phyloP scores from a whole-genome alignment of 2,797 vertebrate species.

The Poecilia picta region DNA sequence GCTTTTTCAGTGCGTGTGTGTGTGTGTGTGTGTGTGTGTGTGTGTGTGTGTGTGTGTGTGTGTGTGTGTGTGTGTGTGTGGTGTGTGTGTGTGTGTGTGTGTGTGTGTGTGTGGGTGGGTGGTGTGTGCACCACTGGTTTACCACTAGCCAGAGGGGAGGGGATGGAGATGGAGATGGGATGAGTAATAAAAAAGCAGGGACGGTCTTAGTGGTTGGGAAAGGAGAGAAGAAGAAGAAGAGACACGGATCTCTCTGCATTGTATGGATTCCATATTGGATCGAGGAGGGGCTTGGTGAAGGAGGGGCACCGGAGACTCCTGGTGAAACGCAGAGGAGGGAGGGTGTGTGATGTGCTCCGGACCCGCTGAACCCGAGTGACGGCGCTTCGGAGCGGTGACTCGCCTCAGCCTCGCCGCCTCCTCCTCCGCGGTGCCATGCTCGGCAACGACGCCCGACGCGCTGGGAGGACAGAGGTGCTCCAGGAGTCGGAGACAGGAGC shows the following conservation, averaged over 20 bases:
- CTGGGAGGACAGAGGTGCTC: slow-evolving; percentile 58
- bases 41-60: slow-evolving; percentile 7
- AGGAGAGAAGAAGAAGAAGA: slow-evolving; percentile 11
- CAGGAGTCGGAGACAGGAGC: slow-evolving; percentile 47
- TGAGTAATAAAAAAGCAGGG: slow-evolving; percentile 73
- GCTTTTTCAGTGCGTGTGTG: slow-evolving; percentile 40
- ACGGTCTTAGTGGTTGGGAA: slow-evolving; percentile 49
- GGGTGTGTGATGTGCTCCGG: slow-evolving; percentile 30
- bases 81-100: slow-evolving; percentile 17
- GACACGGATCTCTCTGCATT: slow-evolving; percentile 61
- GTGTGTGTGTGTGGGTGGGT: slow-evolving; percentile 16
- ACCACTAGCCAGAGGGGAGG: slow-evolving; percentile 64
- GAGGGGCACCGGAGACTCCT: slow-evolving; percentile 54
- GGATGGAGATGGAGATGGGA: slow-evolving; percentile 41
- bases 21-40: background rate
- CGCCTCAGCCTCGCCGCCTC: slow-evolving; percentile 43
- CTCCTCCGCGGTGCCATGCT: slow-evolving; percentile 49
- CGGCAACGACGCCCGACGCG: slow-evolving; percentile 43
- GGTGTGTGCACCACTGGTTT: slow-evolving; percentile 45
- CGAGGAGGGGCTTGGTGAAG: slow-evolving; percentile 71
- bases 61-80: background rate
- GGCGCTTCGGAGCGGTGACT: slow-evolving; percentile 48
- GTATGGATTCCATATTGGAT: slow-evolving; percentile 64
- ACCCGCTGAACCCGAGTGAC: slow-evolving; percentile 62
- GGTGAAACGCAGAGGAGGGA: slow-evolving; percentile 34